These are phyloP conservation scores for Oophaga sylvatica DNA, from an alignment of 2,797 vertebrate species.

Conservation along the genomic window DNA sequence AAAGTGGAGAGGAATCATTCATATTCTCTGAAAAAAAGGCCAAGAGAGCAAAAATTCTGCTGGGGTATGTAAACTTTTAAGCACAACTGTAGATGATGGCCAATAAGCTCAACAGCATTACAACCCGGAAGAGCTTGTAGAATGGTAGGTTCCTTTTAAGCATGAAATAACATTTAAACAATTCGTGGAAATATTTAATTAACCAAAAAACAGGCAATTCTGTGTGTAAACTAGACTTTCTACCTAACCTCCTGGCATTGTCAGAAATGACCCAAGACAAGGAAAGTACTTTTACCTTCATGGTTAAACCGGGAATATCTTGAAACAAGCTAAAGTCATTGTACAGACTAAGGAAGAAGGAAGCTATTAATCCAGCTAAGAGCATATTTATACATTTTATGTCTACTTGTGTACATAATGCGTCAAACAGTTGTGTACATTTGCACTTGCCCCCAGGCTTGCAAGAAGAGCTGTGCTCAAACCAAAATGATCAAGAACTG, in stretches of 20 bases:
- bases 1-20: no score
- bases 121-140: no score
- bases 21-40: no score
- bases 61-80: no score
- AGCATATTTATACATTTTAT: background rate
- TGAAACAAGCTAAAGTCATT: background rate
- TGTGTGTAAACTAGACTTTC: background rate
- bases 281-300: background rate
- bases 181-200: background rate
- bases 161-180: background rate
- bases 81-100: no score
- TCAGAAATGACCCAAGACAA: background rate
- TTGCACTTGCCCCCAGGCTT: constrained; percentile 41
- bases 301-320: background rate
- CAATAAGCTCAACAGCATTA: no score
- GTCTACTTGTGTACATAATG: constrained; percentile 1
- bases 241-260: background rate
- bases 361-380: constrained; percentile 7
- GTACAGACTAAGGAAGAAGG: background rate
- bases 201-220: background rate
- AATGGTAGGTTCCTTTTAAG: background rate
- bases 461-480: constrained; percentile 62
- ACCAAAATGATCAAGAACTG: constrained; percentile 60
- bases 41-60: no score
- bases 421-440: constrained; percentile 3